Percentiles rank a stretch among this genome's conserved stretches.
phyloP scores from a whole-genome alignment of 2,113 vertebrate species.

The Paramisgurnus dabryanus region DNA sequence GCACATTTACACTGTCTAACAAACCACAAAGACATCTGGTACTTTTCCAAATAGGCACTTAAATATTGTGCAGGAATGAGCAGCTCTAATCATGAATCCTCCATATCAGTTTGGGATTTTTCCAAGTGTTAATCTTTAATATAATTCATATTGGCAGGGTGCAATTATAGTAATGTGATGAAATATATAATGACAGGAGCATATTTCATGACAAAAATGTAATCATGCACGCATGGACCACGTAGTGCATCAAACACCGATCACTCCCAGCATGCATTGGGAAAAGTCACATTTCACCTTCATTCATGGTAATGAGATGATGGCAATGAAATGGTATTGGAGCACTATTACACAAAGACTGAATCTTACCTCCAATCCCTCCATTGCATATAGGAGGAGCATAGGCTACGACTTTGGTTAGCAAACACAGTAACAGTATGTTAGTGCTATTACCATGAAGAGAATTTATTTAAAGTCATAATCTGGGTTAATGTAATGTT shows the following conservation, averaged over 20 bases:
- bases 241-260: neutral
- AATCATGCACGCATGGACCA: neutral
- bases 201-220: neutral
- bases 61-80: conserved; percentile 32
- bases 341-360: neutral
- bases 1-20: neutral
- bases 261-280: conserved; percentile 28
- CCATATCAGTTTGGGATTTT: conserved; percentile 1
- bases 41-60: conserved; percentile 46
- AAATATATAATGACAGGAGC: conserved; percentile 50
- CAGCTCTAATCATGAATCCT: conserved; percentile 40
- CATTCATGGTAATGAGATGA: conserved; percentile 49
- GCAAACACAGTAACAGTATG: conserved; percentile 23
- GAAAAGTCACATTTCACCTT: conserved; percentile 38
- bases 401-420: conserved; percentile 73
- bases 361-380: conserved; percentile 73
- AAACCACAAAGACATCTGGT: conserved; percentile 21
- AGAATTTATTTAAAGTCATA: no score
- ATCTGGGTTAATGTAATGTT: no score
- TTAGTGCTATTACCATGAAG: neutral
- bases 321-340: neutral
- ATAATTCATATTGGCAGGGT: conserved; percentile 59
- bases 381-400: conserved; percentile 74
- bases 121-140: conserved; percentile 14
- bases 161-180: conserved; percentile 55